Conservation (phyloP, 2,888 invertebrate genomes). For the Dichetophora obliterata region DNA sequence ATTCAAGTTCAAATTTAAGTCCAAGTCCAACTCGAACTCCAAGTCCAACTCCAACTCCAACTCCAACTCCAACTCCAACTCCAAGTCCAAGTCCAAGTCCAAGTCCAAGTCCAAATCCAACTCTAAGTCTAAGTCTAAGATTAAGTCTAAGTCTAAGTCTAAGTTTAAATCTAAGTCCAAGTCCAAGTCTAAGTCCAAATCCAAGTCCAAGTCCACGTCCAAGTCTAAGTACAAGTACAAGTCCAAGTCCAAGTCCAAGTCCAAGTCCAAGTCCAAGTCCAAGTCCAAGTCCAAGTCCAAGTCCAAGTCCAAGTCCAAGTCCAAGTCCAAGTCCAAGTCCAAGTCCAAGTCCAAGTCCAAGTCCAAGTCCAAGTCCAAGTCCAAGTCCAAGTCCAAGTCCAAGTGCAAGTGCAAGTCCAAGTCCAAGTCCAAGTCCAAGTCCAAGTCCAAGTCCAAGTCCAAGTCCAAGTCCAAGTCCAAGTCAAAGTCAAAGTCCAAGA, state of each 20-base stretch:
- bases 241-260: no score
- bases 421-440: no score
- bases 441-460: no score
- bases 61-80: neutral
- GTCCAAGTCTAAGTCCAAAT: neutral
- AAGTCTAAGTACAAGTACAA: neutral
- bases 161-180: neutral
- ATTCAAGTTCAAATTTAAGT: conserved; percentile 27
- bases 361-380: no score
- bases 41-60: conserved; percentile 19
- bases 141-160: neutral
- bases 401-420: no score
- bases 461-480: no score
- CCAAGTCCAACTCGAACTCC: conserved; percentile 27
- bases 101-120: conserved; percentile 3
- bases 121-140: no score
- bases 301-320: no score
- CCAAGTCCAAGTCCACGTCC: neutral
- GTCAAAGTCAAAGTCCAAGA: no score
- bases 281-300: no score
- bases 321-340: no score
- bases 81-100: conserved; percentile 6
- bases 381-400: neutral
- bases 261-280: neutral
- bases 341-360: no score